Conservation (phyloP, 2,113 vertebrate genomes). For the Trichomycterus rosablanca region DNA sequence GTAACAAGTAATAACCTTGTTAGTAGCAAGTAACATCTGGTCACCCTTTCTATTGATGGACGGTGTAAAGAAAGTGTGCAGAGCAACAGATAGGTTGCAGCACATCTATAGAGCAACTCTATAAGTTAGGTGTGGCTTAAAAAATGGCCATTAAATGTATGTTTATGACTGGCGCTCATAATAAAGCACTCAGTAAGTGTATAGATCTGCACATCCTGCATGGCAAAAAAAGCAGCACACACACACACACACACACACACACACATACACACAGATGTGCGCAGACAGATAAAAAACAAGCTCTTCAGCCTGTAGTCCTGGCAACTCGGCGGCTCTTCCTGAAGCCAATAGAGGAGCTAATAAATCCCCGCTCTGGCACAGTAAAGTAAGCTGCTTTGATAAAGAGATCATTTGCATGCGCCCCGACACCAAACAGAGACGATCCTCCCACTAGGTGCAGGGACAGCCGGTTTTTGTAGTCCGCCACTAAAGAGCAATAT, state of each 20-base stretch:
- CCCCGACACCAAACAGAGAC: slow-evolving; percentile 59
- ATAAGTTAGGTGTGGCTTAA: too few species aligned
- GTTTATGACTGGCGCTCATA: too few species aligned
- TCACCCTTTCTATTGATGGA: too few species aligned
- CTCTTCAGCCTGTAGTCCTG: slow-evolving; percentile 50
- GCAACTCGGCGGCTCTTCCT: slow-evolving; percentile 60
- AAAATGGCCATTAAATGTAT: too few species aligned
- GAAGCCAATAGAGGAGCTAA: slow-evolving; percentile 61
- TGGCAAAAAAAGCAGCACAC: too few species aligned
- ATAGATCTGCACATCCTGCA: too few species aligned
- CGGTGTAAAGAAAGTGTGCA: too few species aligned
- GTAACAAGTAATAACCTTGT: too few species aligned
- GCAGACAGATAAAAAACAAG: slow-evolving; percentile 40
- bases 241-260: slow-evolving; percentile 26
- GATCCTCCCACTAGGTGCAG: slow-evolving; percentile 55
- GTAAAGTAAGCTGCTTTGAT: slow-evolving; percentile 70
- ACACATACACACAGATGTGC: slow-evolving; percentile 23
- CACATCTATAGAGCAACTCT: too few species aligned
- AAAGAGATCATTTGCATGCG: slow-evolving; percentile 71
- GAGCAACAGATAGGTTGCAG: too few species aligned
- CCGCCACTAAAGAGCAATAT: slow-evolving; percentile 27
- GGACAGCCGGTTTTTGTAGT: slow-evolving; percentile 15
- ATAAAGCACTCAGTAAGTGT: too few species aligned
- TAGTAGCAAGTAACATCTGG: too few species aligned
- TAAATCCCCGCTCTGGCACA: slow-evolving; percentile 66